Evolutionary conservation across 1,140 invertebrate species (phyloP), one percentile per base, ranked within the genome.

Genomic region (Drosophila bocki): DNA sequence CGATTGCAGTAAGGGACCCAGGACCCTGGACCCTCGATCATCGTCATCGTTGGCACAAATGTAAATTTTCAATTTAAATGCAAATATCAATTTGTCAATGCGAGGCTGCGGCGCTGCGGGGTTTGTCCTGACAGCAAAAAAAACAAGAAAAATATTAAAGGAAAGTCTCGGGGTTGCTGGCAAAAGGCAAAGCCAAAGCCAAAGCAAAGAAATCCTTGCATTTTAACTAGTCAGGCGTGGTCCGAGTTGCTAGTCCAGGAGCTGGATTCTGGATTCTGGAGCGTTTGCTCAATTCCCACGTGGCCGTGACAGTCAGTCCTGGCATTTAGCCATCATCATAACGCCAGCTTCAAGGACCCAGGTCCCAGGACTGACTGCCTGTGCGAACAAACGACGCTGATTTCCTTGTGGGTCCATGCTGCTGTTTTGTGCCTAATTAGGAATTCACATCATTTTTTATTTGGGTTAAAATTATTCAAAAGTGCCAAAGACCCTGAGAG

Each of bases 61-160:
- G 91, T 92, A 92, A 92, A 92, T 92, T 92, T 92, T 92, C 91
- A 92, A 92, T 92, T 92, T 92, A 92, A 92, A 92, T 92, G 91
- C 91, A 92, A 92, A 92, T 92, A 92, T 92, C 91, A 92, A 92
- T 92, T 92, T 92, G 91, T 92, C 91, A 92, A 92, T 92, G 85
- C 78, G 71, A 32, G 44, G 62, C 50, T 77, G 50, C 39, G 51
- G 59, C 67, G 69, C 67, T 48, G 32, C 45, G 53, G 53, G 53
- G 35, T 56, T 56, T 26, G 35, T 26, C 53, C 53, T 56, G 35
- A 9, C 13, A 22, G 33, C 22, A 17, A 17, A 32, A 37, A 35
- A 26, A 22, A 17, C 4, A 33, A 13, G n/a, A 44, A 41, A 47
- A 26, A 44, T 33, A 47, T 26, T 41, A 29, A 19, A 51, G 39